These are phyloP conservation scores for Leuciscus waleckii DNA, from an alignment of 2,797 vertebrate species.

Conservation along the genomic window DNA sequence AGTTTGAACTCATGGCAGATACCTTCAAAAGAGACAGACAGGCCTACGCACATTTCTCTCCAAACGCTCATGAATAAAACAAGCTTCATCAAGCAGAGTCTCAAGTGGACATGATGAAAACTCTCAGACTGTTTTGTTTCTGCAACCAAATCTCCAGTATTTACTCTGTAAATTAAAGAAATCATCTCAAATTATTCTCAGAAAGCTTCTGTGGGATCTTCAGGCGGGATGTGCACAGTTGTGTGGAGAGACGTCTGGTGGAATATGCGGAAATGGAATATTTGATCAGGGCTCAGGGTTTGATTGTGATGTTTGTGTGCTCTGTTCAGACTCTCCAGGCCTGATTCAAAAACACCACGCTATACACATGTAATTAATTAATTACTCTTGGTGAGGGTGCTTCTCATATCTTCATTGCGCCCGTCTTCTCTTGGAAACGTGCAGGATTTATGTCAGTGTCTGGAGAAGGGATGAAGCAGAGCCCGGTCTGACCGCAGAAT, in stretches of 20 bases:
- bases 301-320: constrained; percentile 20
- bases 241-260: constrained; percentile 3
- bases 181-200: constrained; percentile 38
- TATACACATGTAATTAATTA: constrained; percentile 41
- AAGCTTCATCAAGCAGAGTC: constrained; percentile 49
- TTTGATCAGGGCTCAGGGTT: constrained; percentile 49
- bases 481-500: constrained; percentile 18
- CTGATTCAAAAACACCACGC: constrained; percentile 35
- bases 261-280: constrained; percentile 49
- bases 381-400: constrained; percentile 35
- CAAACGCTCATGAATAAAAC: constrained; percentile 58
- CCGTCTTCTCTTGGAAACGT: neutral
- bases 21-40: constrained; percentile 5
- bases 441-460: neutral
- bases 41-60: constrained; percentile 46
- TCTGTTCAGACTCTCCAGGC: neutral
- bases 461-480: constrained; percentile 15
- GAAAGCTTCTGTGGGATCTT: constrained; percentile 17
- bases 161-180: constrained; percentile 58
- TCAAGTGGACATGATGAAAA: constrained; percentile 56
- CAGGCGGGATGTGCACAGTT: constrained; percentile 15
- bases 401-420: constrained; percentile 16
- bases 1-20: constrained; percentile 24
- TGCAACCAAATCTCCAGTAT: constrained; percentile 51
- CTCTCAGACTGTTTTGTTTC: constrained; percentile 57